Conservation (phyloP, 37 sponge, comb jelly and placozoan genomes). For the Halichondria panicea region DNA sequence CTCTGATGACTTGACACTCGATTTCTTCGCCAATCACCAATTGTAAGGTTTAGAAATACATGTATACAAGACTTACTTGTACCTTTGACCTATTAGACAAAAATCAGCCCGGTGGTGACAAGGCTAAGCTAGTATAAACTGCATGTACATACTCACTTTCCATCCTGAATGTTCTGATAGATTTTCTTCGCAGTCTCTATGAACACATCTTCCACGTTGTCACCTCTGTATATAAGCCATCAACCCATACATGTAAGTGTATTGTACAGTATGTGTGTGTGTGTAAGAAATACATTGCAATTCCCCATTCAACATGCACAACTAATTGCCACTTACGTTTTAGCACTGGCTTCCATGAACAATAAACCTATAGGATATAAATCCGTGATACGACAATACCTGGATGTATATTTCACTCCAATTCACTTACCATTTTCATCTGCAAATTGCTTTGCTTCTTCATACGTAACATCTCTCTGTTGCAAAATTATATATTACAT, state of each 20-base stretch:
- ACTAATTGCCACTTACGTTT: conserved; percentile 74
- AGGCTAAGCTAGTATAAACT: neutral
- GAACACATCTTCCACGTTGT: conserved; percentile 99
- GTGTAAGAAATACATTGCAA: neutral
- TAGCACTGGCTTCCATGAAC: conserved; percentile 96
- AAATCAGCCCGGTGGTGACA: no score
- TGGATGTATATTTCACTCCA: neutral
- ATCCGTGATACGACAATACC: neutral
- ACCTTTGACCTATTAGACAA: no score
- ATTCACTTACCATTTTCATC: conserved; percentile 95
- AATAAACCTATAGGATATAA: conserved; percentile 68
- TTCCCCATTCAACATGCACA: neutral
- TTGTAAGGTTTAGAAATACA: no score
- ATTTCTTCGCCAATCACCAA: no score
- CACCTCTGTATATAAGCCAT: conserved; percentile 66
- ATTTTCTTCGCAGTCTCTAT: conserved; percentile 98
- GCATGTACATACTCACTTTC: conserved; percentile 66
- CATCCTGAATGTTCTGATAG: conserved; percentile 98
- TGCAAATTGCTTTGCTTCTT: conserved; percentile 98
- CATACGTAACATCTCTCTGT: conserved; percentile 98
- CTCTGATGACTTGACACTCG: no score
- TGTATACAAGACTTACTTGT: no score
- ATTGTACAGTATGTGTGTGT: no score
- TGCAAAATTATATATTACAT: no score
- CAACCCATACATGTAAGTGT: conserved; percentile 8